Evolutionary conservation across 1,140 invertebrate species (phyloP).

Genomic region (Panagrolaimus sp.): DNA sequence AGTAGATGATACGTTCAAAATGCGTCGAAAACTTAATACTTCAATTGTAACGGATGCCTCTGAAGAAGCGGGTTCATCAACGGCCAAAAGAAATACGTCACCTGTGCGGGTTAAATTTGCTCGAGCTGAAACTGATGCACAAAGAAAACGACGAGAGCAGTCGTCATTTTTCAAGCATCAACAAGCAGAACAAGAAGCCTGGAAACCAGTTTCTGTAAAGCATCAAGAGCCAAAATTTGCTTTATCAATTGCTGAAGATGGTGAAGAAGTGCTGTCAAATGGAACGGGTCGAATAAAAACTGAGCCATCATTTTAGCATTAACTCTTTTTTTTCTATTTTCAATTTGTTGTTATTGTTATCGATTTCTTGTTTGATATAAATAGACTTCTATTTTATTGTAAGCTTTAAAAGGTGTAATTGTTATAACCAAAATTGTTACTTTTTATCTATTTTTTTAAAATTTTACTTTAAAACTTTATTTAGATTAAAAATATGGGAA

Average conservation of each 20-base stretch:
- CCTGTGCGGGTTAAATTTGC: conserved; percentile 16
- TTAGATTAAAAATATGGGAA: too few species aligned
- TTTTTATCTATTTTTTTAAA: too few species aligned
- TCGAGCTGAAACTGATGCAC: conserved; percentile 14
- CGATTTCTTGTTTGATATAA: background rate
- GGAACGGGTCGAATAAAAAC: too few species aligned
- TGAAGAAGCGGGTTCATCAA: background rate
- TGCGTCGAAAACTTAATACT: background rate
- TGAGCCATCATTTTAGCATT: too few species aligned
- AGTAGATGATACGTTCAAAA: conserved; percentile 3
- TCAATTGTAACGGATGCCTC: background rate
- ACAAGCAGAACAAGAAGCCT: conserved; percentile 10
- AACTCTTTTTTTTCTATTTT: too few species aligned
- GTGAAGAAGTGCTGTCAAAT: background rate
- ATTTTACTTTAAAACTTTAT: too few species aligned
- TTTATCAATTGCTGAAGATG: background rate
- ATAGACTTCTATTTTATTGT: background rate
- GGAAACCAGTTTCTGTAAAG: background rate
- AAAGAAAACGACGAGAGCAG: conserved; percentile 7
- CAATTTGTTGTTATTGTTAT: background rate
- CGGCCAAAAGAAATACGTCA: background rate
- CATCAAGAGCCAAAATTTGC: background rate
- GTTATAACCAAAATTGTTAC: too few species aligned
- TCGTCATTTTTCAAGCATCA: conserved; percentile 13
- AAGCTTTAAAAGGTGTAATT: background rate